Conservation (phyloP, 2,888 invertebrate genomes). For the Tenthredo mesomela region DNA sequence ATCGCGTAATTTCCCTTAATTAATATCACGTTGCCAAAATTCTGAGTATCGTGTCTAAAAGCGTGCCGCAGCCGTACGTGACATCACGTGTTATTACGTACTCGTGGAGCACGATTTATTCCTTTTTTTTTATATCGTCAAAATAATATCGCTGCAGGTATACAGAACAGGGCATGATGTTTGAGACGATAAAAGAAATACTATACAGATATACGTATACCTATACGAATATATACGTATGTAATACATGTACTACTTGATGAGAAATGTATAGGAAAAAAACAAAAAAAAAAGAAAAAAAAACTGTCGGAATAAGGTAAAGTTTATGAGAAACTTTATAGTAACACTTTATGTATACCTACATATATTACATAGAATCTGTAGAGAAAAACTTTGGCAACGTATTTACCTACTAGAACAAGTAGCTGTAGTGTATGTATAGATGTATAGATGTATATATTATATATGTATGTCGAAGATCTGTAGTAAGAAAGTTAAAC, state of each 20-base stretch:
- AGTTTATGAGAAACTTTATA: not conserved
- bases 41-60: not conserved
- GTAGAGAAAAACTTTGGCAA: not conserved
- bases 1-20: not conserved
- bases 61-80: conserved; percentile 12
- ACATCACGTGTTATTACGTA: not conserved
- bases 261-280: not conserved
- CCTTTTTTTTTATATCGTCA: not conserved
- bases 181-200: not conserved
- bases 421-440: not conserved
- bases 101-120: not conserved
- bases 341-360: not conserved
- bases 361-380: not conserved
- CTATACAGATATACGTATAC: not conserved
- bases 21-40: not conserved
- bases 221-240: not conserved
- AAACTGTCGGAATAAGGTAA: not conserved
- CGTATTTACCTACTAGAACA: not conserved
- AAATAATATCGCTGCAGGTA: not conserved
- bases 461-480: not conserved
- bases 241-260: not conserved
- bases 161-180: not conserved
- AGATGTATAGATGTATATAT: too few species aligned
- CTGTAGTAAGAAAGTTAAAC: conserved; percentile 39
- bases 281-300: not conserved